Evolutionary conservation across 2,888 invertebrate genomes (phyloP), one percentile per base, ranked within the genome.

Genomic region (Sesamia inferens): DNA sequence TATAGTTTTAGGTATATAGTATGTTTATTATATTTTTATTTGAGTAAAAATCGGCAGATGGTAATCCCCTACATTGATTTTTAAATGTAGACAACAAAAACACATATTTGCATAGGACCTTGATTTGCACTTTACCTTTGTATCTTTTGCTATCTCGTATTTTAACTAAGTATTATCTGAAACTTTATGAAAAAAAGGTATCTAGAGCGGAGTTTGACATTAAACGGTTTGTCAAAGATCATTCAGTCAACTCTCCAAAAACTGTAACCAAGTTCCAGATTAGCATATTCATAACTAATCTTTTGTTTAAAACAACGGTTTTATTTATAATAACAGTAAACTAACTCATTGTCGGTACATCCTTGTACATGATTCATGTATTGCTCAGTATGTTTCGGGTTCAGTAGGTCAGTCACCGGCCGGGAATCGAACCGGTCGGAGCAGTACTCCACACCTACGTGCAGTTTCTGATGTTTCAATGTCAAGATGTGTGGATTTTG

Each of bases 341-440:
- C 2, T 31, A 83, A 72, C 47, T 74, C 51, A 74, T 80, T 78
- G 77, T 83, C 70, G 66, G 65, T 85, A 81, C 79, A 84, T 88
- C 84, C 81, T 85, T 80, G 82, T 76, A 69, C 75, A 82, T 84
- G 86, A 87, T 62, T 86, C 82, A 87, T 76, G 84, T 79, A 67
- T 76, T 67, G 44, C 68, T 80, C 68, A 72, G 73, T 79, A 76
- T 78, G 83, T 86, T 88, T 87, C 71, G 80, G 86, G 91, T 79
- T 85, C 91, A 91, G 89, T 91, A 74, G 89, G 91, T 88, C 91
- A 90, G 78, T 80, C 75, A 81, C 70, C 78, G 78, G 83, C 82
- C 86, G 85, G 88, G 86, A 88, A 76, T 84, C 87, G 83, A 87
- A 90, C 90, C 89, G 90, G 91, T 91, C 84, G 72, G 76, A 70